Evolutionary conservation across 2,113 vertebrate species (phyloP).

Genomic region (Datnioides undecimradiatus): DNA sequence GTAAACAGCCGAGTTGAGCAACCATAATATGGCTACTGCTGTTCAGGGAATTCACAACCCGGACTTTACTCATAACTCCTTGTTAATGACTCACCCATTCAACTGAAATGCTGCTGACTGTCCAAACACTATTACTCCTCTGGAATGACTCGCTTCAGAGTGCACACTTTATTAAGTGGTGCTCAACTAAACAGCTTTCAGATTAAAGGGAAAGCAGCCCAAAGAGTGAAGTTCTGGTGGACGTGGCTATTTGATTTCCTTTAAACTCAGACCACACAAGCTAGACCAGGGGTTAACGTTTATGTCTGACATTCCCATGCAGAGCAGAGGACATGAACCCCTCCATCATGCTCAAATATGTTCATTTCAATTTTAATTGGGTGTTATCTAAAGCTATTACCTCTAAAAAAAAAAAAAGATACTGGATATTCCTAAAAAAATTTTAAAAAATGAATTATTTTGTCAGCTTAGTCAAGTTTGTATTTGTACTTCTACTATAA

Average conservation of each 20-base stretch:
- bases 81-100: constrained; percentile 64
- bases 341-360: neutral
- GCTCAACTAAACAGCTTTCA: neutral
- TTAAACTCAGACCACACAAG: neutral
- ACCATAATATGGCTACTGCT: constrained; percentile 73
- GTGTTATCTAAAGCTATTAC: no score
- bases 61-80: constrained; percentile 49
- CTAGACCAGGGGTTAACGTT: neutral
- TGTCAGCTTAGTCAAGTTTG: no score
- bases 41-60: constrained; percentile 32
- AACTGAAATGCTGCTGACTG: constrained; percentile 6
- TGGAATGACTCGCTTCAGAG: constrained; percentile 31
- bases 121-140: constrained; percentile 29
- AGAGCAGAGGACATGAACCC: neutral
- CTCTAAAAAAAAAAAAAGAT: no score
- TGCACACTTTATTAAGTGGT: constrained; percentile 17
- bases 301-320: neutral
- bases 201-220: neutral
- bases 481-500: no score
- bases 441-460: no score
- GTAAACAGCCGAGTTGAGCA: constrained; percentile 73
- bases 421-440: no score
- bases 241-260: neutral
- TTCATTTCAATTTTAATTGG: no score
- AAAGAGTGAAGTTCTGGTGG: neutral